phyloP scores from a whole-genome alignment of 2,888 invertebrate genomes.

The Netelia virgata region DNA sequence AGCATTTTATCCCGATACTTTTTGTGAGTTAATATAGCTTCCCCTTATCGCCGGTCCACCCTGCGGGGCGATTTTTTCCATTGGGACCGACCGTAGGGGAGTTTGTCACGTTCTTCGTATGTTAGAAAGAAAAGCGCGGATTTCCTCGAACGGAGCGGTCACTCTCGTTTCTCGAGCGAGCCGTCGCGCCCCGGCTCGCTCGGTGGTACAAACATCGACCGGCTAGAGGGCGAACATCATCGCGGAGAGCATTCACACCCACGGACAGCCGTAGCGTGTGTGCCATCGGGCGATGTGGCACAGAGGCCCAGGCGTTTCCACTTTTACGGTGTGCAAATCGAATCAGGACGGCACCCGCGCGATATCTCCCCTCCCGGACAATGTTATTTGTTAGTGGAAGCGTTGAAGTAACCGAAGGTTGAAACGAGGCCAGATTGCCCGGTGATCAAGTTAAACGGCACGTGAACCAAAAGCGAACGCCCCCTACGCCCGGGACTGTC shows the following conservation, averaged over 20 bases:
- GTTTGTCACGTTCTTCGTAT: slow-evolving; percentile 4
- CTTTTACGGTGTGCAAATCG: slow-evolving; percentile 82
- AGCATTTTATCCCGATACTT: neutral
- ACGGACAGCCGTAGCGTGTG: neutral
- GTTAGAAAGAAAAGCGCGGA: neutral
- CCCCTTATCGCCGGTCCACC: neutral
- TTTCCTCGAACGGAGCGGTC: neutral
- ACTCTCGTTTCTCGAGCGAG: neutral
- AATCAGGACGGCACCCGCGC: slow-evolving; percentile 82
- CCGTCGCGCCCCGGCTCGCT: neutral
- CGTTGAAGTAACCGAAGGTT: slow-evolving; percentile 83
- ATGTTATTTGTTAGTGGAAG: slow-evolving; percentile 84
- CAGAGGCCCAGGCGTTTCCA: slow-evolving; percentile 65
- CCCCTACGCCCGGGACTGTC: slow-evolving; percentile 15
- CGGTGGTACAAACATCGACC: neutral
- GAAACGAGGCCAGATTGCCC: slow-evolving; percentile 85
- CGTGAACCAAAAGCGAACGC: slow-evolving; percentile 81
- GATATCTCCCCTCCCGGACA: slow-evolving; percentile 73
- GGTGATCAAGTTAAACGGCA: slow-evolving; percentile 85
- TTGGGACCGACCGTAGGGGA: neutral
- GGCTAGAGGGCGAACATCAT: neutral
- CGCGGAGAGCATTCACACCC: neutral
- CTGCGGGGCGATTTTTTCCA: neutral
- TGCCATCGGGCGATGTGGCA: slow-evolving; percentile 38
- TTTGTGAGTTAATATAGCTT: neutral